Evolutionary conservation across 2,113 vertebrate genomes (phyloP), one percentile per base, ranked within the genome.

Genomic region (Calidris pugnax): DNA sequence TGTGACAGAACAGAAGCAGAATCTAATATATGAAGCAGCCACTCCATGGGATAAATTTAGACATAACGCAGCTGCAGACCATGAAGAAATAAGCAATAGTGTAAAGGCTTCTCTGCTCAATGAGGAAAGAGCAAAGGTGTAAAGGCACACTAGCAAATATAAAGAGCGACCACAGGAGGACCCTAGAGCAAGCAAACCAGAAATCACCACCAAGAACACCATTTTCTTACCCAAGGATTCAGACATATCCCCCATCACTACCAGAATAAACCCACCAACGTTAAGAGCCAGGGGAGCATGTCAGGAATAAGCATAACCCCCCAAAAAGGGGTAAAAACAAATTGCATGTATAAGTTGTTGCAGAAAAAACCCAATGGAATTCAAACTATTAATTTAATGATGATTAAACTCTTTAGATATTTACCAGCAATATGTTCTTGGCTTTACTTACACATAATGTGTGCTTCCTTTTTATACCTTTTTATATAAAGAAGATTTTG

Each of bases 281-380:
- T 41, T 33, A 26, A 7, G 16, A 62, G 28, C 11, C 41, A 67
- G n/a, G 37, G 20, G 4, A 78, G 4, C 37, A 53, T 64, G 45
- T 18, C 45, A 69, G 68, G 7, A 45, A 21, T 45, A 28, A 89
- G 12, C 8, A 35, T 4, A 68, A 37, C 4, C 8, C 23, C 17
- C 0, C 0, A 5, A 39, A 43, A 28, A 39, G 4, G 8, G 1
- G 4, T 18, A 47, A 41, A 71, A 37, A 3, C 17, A 17, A 50
- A 20, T 4, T 6, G 24, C 6, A 21, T 7, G 0, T n/a, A 28
- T 14, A 8, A 26, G 50, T 51, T 51, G 23, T 23, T 51, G 24
- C 26, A 51, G 24, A 51, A 51, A 51, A 51, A 47, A 21, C 3
- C 20, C 47, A 10, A 51, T 51, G 24, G 50, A 51, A 51, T 27